phyloP scores from a whole-genome alignment of 2,797 vertebrate genomes.

The Cynopterus sphinx region DNA sequence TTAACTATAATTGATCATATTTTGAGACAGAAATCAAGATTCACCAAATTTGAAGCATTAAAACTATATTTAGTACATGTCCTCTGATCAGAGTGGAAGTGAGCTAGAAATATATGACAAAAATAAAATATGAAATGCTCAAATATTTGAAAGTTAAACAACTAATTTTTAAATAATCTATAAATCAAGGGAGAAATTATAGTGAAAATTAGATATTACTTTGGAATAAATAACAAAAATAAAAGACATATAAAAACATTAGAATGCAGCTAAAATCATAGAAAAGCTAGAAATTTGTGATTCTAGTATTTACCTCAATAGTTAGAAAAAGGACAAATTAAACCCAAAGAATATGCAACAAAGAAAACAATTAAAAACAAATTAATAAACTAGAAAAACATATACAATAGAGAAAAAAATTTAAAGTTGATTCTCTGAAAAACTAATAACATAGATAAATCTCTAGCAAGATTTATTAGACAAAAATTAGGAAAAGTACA shows the following conservation, averaged over 20 bases:
- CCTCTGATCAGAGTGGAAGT: not conserved
- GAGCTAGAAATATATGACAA: not conserved
- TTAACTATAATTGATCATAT: constrained; percentile 30
- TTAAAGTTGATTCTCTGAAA: not conserved
- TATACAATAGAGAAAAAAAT: not conserved
- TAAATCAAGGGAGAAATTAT: not conserved
- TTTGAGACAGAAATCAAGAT: constrained; percentile 34
- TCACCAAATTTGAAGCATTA: not conserved
- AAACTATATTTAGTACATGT: not conserved
- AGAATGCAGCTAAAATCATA: not conserved
- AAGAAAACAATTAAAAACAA: not conserved
- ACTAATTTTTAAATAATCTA: not conserved
- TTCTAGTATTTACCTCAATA: not conserved
- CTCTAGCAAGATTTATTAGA: not conserved
- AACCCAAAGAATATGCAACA: not conserved
- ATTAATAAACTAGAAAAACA: not conserved
- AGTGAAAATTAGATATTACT: not conserved
- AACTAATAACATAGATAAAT: not conserved
- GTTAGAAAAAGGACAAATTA: not conserved
- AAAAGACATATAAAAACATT: not conserved
- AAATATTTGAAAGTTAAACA: constrained; percentile 22
- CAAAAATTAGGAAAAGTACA: not conserved
- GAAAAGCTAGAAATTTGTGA: not conserved
- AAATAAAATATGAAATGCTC: not conserved
- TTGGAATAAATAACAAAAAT: not conserved